Evolutionary conservation across 2,888 invertebrate species (phyloP), one percentile per base, ranked within the genome.

Genomic region (Drosophila affinis): DNA sequence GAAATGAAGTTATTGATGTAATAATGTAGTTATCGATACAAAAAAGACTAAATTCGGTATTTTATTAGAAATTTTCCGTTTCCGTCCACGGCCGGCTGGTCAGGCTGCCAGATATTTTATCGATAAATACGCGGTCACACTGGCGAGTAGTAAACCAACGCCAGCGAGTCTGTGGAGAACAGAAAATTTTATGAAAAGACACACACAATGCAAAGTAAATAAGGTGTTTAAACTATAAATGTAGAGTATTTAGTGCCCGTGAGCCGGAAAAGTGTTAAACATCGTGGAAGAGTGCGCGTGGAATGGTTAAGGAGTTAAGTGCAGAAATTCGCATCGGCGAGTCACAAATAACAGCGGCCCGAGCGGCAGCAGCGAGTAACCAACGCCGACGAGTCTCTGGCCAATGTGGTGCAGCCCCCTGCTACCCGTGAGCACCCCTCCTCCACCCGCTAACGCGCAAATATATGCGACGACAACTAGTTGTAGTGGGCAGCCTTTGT

Each of bases 381-480:
- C 47, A 67, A 61, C 49, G 49, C 57, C 47, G 74, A 46, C 73
- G 67, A 73, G 74, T 67, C 61, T 55, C 59, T 69, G 63, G 62
- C 75, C 61, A 74, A 74, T 74, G 73, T 74, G 73, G 68, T 74
- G 73, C 75, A 74, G 67, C 75, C 61, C 60, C 74, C 74, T 49
- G 61, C 48, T 45, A 51, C 55, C 72, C 64, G 63, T 56, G 68
- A 49, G 56, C 57, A 39, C 21, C 56, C 51, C 34, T 46, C 39
- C 57, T 58, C 57, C 57, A 49, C 52, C 63, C 52, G 55, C 68
- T 67, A 46, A 67, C 55, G 67, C 79, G 81, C 82, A 81, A 81
- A 81, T 85, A 82, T 76, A 85, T 76, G 76, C 82, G 82, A 81
- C 85, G 75, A 80, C 79, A 78, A 78, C 77, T 79, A 76, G 79